Conservation (phyloP, 2,113 vertebrate species). For the Ciconia stormi region DNA sequence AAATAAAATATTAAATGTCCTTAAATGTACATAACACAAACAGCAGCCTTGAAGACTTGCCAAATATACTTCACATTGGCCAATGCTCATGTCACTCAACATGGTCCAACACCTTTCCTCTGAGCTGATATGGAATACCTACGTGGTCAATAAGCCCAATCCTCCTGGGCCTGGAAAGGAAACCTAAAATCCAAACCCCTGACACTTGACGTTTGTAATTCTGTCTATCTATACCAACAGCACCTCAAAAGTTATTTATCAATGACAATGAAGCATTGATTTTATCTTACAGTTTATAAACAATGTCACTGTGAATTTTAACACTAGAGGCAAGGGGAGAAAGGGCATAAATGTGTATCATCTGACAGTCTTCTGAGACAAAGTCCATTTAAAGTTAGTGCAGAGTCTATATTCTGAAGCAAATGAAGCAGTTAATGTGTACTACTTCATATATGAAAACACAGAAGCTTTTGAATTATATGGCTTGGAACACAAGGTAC, state of each 20-base stretch:
- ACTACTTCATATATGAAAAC: background rate
- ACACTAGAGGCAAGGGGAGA: background rate
- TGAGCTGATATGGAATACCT: background rate
- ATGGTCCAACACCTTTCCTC: background rate
- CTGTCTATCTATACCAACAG: background rate
- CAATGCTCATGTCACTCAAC: background rate
- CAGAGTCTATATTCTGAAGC: background rate
- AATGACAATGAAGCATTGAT: background rate
- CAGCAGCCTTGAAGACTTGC: background rate
- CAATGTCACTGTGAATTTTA: background rate
- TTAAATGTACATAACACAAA: background rate
- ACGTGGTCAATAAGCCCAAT: background rate
- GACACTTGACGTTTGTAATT: background rate
- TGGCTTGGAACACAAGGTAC: background rate
- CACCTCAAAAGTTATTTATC: slow-evolving; percentile 1
- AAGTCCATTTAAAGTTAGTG: background rate
- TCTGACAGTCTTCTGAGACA: background rate
- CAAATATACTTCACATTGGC: background rate
- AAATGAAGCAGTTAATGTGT: background rate
- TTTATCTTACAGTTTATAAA: background rate
- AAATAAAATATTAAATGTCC: background rate
- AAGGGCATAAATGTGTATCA: background rate
- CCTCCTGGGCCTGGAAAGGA: background rate
- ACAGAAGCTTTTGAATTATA: background rate
- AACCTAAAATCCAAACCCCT: background rate